phyloP scores from a whole-genome alignment of 2,113 vertebrate genomes.

The Gymnocephalus cernua region DNA sequence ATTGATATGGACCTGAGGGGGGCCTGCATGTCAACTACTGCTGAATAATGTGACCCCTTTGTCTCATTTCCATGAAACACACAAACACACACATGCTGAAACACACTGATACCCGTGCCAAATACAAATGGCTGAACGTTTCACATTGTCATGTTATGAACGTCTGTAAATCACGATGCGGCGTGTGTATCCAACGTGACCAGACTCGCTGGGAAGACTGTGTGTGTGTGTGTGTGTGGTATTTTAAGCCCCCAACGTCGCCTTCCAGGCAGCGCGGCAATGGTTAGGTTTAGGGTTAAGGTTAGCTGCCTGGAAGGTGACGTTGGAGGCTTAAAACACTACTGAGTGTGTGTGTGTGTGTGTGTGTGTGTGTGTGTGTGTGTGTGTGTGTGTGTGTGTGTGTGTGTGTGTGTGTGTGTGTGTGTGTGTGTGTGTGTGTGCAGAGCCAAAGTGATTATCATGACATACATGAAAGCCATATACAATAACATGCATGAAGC shows the following conservation, averaged over 20 bases:
- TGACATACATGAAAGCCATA: slow-evolving; percentile 46
- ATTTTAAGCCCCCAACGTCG: too few species aligned
- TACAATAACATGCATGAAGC: slow-evolving; percentile 31
- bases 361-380: slow-evolving; percentile 24
- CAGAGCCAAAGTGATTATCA: slow-evolving; percentile 31
- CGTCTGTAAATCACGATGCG: slow-evolving; percentile 41
- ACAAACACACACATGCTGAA: slow-evolving; percentile 29
- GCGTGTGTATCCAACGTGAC: slow-evolving; percentile 35
- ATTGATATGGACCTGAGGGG: slow-evolving; percentile 72
- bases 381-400: slow-evolving; percentile 25
- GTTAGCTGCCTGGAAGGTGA: too few species aligned
- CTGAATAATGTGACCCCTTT: slow-evolving; percentile 71
- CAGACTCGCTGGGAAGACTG: slow-evolving; percentile 19
- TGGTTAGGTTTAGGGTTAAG: too few species aligned
- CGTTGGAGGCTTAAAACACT: too few species aligned
- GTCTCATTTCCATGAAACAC: slow-evolving; percentile 65
- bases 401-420: slow-evolving; percentile 32
- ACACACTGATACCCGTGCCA: slow-evolving; percentile 22
- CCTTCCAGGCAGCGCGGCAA: too few species aligned
- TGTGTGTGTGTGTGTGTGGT: slow-evolving; percentile 25
- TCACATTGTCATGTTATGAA: slow-evolving; percentile 48
- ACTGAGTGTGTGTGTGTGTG: slow-evolving; percentile 17
- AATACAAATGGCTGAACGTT: slow-evolving; percentile 48
- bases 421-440: slow-evolving; percentile 25
- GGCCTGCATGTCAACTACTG: slow-evolving; percentile 64